Conservation (phyloP, 2,888 invertebrate species). For the Pediacus dermestoides region DNA sequence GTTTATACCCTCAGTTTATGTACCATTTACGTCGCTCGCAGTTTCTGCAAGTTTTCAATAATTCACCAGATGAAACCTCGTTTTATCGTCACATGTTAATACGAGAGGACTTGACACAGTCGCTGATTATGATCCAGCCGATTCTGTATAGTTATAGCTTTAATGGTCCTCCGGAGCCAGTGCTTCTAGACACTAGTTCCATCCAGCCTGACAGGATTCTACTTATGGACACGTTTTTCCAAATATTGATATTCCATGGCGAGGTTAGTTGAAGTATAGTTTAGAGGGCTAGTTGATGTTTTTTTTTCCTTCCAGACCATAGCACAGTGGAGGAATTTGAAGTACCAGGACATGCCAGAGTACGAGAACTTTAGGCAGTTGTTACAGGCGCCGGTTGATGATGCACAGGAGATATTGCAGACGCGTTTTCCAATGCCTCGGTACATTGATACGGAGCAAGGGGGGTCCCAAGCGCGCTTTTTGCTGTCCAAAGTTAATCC, state of each 20-base stretch:
- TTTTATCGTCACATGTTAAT: conserved; percentile 98
- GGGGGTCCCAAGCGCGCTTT: conserved; percentile 99
- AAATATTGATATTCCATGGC: conserved; percentile 98
- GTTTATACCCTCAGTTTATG: conserved; percentile 99
- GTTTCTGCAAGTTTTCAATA: conserved; percentile 99
- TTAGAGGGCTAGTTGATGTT: conserved; percentile 6
- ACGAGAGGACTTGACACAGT: conserved; percentile 95
- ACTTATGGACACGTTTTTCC: conserved; percentile 99
- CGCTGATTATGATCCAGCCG: conserved; percentile 99
- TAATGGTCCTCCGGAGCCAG: conserved; percentile 95
- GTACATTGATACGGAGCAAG: conserved; percentile 98
- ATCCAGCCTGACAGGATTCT: conserved; percentile 96
- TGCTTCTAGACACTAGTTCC: conserved; percentile 93
- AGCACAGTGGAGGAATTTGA: conserved; percentile 92
- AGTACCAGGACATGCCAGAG: conserved; percentile 95
- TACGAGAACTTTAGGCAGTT: conserved; percentile 97
- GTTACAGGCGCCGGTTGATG: conserved; percentile 92
- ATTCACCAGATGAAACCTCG: conserved; percentile 98
- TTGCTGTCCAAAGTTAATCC: conserved; percentile 98
- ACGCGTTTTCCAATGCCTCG: conserved; percentile 97
- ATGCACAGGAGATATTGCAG: conserved; percentile 94
- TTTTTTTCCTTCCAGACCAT: conserved; percentile 77
- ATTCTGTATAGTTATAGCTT: conserved; percentile 98
- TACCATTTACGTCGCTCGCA: conserved; percentile 97
- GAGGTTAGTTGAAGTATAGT: conserved; percentile 59